Base-by-base conservation (phyloP, 2,797 vertebrate genomes). In the Tympanoctomys barrerae region DNA sequence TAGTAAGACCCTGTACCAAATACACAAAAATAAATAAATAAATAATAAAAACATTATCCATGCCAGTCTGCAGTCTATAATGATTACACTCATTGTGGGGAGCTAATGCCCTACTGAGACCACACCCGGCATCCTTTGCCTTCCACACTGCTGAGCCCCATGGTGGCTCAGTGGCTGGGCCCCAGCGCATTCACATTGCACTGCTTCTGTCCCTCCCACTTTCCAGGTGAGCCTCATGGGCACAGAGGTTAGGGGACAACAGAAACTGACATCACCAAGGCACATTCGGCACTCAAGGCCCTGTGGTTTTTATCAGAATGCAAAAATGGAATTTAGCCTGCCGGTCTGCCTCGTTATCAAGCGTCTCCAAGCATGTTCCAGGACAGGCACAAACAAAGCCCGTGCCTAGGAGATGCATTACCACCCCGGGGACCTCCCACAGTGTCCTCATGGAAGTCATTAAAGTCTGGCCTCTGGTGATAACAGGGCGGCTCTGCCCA, bases 391-490 rank as follows among this genome's bases (percentile, higher is more conserved):
- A 90, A 95, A 88, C 26, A 16, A 90, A 96, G 89, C 75, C 90
- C 90, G 94, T 77, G 61, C 36, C 52, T 71, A 2, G 68, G 86
- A 91, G 95, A 96, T 95, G 93, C 1, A 19, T 57, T 97, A 96
- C 91, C 96, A 59, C 82, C 21, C 39, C 2, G 0, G 93, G 6
- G 16, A 62, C 71, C 81, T 87, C 81, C 68, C 85, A 26, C 78
- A 71, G 90, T 90, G 95, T 92, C 70, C 79, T 84, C 80, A 95
- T 93, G 90, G 91, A 93, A 94, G 36, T 73, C 93, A 95, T 84
- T 77, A 88, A 85, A 59, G 81, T 83, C 77, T 93, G 96, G 87
- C 52, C 89, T 80, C 36, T 28, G n/a, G 73, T 96, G 97, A 97
- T 97, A 96, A 96, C 93, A 95, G 54, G 10, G 77, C n/a, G 18